Base-by-base conservation (phyloP, 2,113 vertebrate species). In the Xiphorhynchus elegans region DNA sequence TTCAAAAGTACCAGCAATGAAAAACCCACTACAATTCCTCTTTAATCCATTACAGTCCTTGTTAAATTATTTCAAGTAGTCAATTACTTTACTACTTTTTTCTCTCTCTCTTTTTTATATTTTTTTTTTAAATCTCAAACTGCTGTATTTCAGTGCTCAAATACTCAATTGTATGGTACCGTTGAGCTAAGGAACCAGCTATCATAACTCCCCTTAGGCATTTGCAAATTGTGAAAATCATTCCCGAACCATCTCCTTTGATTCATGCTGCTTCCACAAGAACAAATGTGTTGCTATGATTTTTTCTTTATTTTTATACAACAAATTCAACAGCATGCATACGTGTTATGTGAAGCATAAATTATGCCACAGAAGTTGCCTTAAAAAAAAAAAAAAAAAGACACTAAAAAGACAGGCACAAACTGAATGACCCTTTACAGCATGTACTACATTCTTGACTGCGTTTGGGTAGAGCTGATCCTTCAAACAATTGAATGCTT, bases 401-500 rank as follows among this genome's bases (percentile, higher is more conserved):
- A 18, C 7, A 19, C 68, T 58, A 77, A 80, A 74, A 59, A 44
- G 33, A 67, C 52, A 84, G 47, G 72, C 86, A 78, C 35, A 89
- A 78, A 78, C 44, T 2, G 2, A 67, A 64, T 64, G 6, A 6
- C 37, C 69, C 88, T 94, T 93, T 81, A 60, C 10, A 5, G 44
- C 72, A 77, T 2, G 31, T 86, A 68, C 24, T 20, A 72, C 46
- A 75, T 88, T 92, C 76, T 77, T 88, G 47, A 80, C 52, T 81
- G 15, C 0, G 0, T 29, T 52, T 81, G 44, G 17, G 11, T 77
- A 84, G 79, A 95, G 68, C 24, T 72, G 40, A 86, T 46, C 62
- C 79, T 96, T 90, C 79, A 89, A 93, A 84, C 35, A 70, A 90
- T 39, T 6, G 17, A 53, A 92, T 88, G 56, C 39, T 94, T 92